Percentiles rank a stretch among this genome's conserved stretches.
Evolutionary conservation across 2,888 invertebrate genomes (phyloP).

Genomic region (Fragum whitleyi): DNA sequence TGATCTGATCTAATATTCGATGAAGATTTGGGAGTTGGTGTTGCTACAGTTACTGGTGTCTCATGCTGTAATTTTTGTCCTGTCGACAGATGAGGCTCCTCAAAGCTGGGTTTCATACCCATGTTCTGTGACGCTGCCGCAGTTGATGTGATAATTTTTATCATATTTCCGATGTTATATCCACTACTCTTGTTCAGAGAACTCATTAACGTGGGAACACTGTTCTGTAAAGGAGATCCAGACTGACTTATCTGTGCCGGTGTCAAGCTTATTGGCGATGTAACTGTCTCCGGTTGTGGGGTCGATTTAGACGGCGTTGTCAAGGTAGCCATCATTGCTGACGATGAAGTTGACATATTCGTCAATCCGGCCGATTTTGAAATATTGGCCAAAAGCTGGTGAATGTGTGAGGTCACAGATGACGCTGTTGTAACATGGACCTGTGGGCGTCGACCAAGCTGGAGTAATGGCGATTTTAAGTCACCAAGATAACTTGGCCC

Average conservation of each 20-base stretch:
- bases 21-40: not conserved
- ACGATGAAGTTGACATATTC: not conserved
- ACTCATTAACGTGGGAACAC: conserved; percentile 63
- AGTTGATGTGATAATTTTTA: conserved; percentile 38
- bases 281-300: not conserved
- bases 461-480: conserved; percentile 32
- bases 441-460: conserved; percentile 56
- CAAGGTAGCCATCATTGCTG: conserved; percentile 17
- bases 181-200: conserved; percentile 48
- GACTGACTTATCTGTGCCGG: conserved; percentile 46
- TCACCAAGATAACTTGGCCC: conserved; percentile 24
- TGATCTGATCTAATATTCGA: not conserved
- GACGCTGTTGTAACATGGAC: conserved; percentile 73
- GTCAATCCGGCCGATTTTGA: conserved; percentile 36
- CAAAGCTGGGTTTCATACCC: not conserved
- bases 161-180: conserved; percentile 16
- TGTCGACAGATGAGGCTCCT: not conserved
- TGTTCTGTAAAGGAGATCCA: conserved; percentile 64
- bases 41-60: not conserved
- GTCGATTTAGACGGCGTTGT: not conserved
- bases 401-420: conserved; percentile 78
- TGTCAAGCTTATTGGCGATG: conserved; percentile 16
- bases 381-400: conserved; percentile 79
- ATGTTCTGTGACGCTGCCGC: not conserved
- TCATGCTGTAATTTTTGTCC: conserved; percentile 78